phyloP scores from a whole-genome alignment of 2,113 vertebrate species.

The Geococcyx californianus region DNA sequence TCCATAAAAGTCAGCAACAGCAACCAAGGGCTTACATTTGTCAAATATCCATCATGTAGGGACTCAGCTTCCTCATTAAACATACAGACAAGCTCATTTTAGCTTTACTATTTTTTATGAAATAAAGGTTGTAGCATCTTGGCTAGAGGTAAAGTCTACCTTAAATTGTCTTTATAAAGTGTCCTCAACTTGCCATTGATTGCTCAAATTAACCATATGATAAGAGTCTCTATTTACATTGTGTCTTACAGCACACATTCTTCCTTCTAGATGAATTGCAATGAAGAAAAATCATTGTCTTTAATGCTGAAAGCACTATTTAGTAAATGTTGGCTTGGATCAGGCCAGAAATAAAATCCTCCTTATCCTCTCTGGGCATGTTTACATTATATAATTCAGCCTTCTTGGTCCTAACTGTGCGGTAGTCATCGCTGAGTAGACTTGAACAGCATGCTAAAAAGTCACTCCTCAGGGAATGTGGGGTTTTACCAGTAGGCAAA shows the following conservation, averaged over 20 bases:
- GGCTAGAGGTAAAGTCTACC: background rate
- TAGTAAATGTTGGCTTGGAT: background rate
- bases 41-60: background rate
- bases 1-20: background rate
- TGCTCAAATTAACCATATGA: background rate
- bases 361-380: background rate
- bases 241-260: background rate
- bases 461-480: background rate
- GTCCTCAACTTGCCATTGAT: background rate
- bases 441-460: background rate
- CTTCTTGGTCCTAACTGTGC: background rate
- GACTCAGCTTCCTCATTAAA: background rate
- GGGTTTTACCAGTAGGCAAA: background rate
- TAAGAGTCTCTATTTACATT: background rate
- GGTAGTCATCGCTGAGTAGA: background rate
- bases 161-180: background rate
- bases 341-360: background rate
- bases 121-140: background rate
- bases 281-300: background rate
- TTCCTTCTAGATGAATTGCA: background rate
- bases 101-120: background rate
- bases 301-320: background rate
- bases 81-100: background rate
- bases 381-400: background rate
- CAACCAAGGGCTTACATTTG: background rate